Base-by-base conservation (phyloP, 2,113 vertebrate genomes). In the Puffinus mauretanicus region DNA sequence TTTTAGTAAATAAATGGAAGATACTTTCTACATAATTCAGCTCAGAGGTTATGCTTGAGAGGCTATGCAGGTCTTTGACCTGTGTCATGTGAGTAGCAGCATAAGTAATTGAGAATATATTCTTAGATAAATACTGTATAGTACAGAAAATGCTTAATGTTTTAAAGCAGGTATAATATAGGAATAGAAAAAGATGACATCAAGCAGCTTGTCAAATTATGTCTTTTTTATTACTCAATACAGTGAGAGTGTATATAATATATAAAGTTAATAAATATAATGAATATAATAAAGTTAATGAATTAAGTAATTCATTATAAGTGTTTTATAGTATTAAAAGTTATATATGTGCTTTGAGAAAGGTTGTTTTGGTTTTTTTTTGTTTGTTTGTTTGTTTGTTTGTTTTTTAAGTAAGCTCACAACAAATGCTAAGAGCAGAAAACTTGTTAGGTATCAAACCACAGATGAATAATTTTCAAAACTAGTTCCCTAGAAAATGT, bases 1-100 rank as follows among this genome's bases (percentile, higher is more conserved):
- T 98, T 98, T 98, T 91, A 77, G 44, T 95, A 97, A 97, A 97
- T 97, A 97, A 97, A 96, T 72, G 91, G 55, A 93, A 96, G 67
- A 87, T 57, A 47, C 46, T 96, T 97, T 77, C 75, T 94, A 78
- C 30, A 88, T 95, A 97, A 94, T 97, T 93, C 60, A 97, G 61
- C 47, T 88, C 46, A 52, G 91, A 97, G 92, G 87, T 93, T 95
- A 66, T 92, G 77, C 79, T 97, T 75, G 82, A 83, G 94, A 95
- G 88, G 32, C 70, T 90, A 13, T 90, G 26, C 46, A 78, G 88
- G 42, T 93, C 87, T 97, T 94, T 96, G 86, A 88, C 82, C 90
- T 97, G 19, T 85, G 40, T 82, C 60, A 13, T 62, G 77, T 90
- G 86, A 94, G 10, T 78, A 72, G 32, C 42, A 96, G 47, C 20